Evolutionary conservation across 2,113 vertebrate species (phyloP).

Genomic region (Heliornis fulica): DNA sequence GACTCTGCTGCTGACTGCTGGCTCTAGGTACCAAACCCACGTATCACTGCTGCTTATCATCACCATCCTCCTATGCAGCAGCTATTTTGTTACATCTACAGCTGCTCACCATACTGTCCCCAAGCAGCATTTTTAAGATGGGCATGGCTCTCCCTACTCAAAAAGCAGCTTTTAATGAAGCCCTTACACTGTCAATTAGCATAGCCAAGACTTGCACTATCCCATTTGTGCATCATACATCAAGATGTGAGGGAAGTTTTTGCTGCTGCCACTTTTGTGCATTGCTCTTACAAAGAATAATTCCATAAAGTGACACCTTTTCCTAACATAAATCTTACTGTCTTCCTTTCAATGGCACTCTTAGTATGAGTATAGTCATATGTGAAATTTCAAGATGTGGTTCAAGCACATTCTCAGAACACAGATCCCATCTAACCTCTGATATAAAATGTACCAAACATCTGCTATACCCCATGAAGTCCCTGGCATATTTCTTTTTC

Average conservation of each 20-base stretch:
- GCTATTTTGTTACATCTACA: background rate
- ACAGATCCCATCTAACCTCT: background rate
- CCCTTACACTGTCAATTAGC: background rate
- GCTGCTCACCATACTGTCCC: background rate
- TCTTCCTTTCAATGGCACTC: background rate
- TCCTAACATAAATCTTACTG: background rate
- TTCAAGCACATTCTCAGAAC: background rate
- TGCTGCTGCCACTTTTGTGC: background rate
- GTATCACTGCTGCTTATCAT: background rate
- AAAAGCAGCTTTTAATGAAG: background rate
- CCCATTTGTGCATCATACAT: background rate
- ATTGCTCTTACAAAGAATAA: background rate
- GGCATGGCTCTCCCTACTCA: background rate
- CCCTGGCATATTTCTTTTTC: background rate
- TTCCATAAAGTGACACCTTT: background rate
- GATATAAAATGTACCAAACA: background rate
- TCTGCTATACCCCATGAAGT: background rate
- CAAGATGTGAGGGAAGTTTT: accelerated
- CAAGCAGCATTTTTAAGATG: background rate
- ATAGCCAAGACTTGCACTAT: background rate
- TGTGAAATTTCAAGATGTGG: background rate
- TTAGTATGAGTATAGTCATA: background rate
- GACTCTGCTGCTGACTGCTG: background rate
- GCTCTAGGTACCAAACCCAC: background rate
- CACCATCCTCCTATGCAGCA: background rate